These are phyloP conservation scores for Drosophila athabasca DNA, from an alignment of 1,140 invertebrate species.

Conservation along the genomic window DNA sequence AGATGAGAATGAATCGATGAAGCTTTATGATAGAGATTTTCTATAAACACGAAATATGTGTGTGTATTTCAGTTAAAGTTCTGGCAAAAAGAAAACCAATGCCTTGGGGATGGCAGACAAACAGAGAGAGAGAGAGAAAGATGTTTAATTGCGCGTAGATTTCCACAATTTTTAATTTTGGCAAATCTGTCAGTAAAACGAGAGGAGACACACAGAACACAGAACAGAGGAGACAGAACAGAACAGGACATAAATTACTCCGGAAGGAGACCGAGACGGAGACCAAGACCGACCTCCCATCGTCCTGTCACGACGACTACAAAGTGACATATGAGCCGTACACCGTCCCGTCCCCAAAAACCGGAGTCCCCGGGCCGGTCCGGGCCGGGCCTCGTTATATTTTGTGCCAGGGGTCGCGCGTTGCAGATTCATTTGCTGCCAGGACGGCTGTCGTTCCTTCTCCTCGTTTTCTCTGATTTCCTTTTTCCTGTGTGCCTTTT, in stretches of 20 bases:
- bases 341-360: neutral
- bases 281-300: neutral
- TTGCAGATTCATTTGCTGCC: constrained; percentile 16
- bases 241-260: constrained; percentile 54
- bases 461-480: constrained; percentile 9
- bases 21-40: constrained; percentile 18
- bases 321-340: constrained; percentile 56
- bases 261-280: neutral
- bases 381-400: constrained; percentile 25
- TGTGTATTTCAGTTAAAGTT: neutral
- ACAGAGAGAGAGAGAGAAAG: neutral
- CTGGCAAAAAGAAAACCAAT: neutral
- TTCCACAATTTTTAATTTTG: constrained; percentile 41
- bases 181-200: constrained; percentile 17
- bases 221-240: neutral
- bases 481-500: constrained; percentile 38
- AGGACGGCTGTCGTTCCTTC: neutral
- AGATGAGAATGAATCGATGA: constrained; percentile 32
- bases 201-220: neutral
- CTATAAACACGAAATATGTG: no score
- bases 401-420: neutral
- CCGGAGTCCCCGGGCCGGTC: neutral
- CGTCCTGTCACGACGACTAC: constrained; percentile 23
- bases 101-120: neutral
- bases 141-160: constrained; percentile 27